A percentile compares a stretch with the other conserved stretches of the same genome.
Evolutionary conservation across 2,113 vertebrate species (phyloP).

Genomic region (Ciconia boyciana): DNA sequence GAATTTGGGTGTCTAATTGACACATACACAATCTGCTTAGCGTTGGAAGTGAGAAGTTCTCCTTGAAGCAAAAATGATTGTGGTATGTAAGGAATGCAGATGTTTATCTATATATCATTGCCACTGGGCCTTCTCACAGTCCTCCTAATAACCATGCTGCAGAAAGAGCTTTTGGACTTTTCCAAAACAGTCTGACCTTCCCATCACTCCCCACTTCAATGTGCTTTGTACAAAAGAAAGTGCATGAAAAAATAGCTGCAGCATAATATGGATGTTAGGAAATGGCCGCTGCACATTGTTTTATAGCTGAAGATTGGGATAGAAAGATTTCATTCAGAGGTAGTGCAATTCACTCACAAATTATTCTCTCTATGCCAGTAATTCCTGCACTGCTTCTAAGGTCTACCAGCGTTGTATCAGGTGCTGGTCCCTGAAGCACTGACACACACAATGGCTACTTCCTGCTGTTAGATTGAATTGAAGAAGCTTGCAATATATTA

Average conservation of each 20-base stretch:
- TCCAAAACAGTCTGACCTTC: conserved; percentile 64
- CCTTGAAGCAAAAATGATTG: conserved; percentile 52
- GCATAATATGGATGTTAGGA: neutral
- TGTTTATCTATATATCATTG: conserved; percentile 67
- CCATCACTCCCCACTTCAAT: conserved; percentile 4
- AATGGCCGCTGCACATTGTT: neutral
- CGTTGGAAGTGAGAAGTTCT: conserved; percentile 50
- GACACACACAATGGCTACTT: neutral
- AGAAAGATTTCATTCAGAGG: neutral
- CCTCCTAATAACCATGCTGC: conserved; percentile 53
- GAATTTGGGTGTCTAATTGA: neutral
- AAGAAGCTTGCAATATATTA: neutral
- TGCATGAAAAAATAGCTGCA: neutral
- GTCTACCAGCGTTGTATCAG: neutral
- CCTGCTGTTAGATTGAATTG: neutral
- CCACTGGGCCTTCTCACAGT: conserved; percentile 64
- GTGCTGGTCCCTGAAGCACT: neutral
- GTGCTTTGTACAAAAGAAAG: conserved; percentile 20
- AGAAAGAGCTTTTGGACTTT: conserved; percentile 59
- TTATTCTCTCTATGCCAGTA: neutral
- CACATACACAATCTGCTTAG: conserved; percentile 13
- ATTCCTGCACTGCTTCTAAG: neutral
- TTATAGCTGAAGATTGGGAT: neutral
- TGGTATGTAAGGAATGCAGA: conserved; percentile 70
- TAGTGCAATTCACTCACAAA: conserved; percentile 9